These are phyloP conservation scores for Gymnarchus niloticus DNA, from an alignment of 2,113 vertebrate genomes.

Conservation along the genomic window DNA sequence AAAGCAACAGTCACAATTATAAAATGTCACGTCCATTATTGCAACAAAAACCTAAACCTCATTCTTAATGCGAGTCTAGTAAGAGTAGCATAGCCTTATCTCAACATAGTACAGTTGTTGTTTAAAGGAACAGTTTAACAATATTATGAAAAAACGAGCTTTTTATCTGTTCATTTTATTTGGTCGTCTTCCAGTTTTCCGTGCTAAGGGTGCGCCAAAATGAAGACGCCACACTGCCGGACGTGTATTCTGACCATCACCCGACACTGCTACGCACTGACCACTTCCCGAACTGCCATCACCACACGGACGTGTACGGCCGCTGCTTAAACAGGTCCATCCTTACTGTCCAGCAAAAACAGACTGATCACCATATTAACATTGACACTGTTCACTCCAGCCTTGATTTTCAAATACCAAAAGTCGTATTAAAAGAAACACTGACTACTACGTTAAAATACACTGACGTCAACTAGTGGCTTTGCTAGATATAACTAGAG, in stretches of 20 bases:
- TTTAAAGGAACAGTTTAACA: no score
- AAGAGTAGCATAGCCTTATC: not conserved
- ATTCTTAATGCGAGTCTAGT: not conserved
- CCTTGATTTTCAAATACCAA: not conserved
- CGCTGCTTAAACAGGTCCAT: not conserved
- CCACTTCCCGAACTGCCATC: not conserved
- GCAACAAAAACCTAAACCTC: not conserved
- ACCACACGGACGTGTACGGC: not conserved
- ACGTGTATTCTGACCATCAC: no score
- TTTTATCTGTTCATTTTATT: not conserved
- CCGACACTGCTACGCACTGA: not conserved
- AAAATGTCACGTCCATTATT: not conserved
- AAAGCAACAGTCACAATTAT: not conserved
- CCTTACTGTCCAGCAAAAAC: not conserved
- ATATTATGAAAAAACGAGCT: not conserved
- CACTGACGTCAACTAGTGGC: constrained; percentile 30
- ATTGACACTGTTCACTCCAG: not conserved
- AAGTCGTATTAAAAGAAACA: not conserved
- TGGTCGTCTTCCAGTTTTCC: not conserved
- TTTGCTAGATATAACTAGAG: constrained; percentile 61
- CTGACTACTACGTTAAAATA: not conserved
- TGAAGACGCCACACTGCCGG: no score
- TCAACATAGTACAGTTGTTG: no score
- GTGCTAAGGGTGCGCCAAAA: not conserved
- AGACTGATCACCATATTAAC: not conserved